Conservation (phyloP, 2,888 invertebrate species). For the Nomada lathburiana region DNA sequence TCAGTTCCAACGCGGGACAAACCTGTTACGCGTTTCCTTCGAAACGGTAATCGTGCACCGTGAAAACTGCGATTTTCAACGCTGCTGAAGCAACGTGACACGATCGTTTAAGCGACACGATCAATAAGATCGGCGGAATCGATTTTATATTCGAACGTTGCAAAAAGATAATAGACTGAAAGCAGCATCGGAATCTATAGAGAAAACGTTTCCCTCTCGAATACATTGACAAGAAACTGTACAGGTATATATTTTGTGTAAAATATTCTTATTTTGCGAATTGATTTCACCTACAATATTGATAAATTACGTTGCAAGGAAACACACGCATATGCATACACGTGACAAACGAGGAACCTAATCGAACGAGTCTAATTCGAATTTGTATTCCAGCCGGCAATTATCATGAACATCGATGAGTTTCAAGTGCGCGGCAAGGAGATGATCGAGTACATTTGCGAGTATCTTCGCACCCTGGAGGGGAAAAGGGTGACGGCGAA, state of each 20-base stretch:
- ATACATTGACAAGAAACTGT: too few relatives aligned
- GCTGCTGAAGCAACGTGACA: neutral
- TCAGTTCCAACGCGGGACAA: constrained; percentile 64
- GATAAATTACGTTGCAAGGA: constrained; percentile 50
- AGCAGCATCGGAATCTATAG: neutral
- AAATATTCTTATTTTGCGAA: neutral
- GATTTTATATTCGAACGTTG: neutral
- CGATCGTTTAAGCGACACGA: neutral
- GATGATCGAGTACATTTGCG: constrained; percentile 98
- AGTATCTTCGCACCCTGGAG: constrained; percentile 93
- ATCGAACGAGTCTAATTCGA: constrained; percentile 30
- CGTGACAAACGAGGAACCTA: neutral
- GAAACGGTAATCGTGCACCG: neutral
- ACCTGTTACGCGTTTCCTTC: constrained; percentile 58
- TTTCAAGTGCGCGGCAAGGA: constrained; percentile 95
- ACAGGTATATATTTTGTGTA: neutral
- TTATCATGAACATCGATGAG: constrained; percentile 93
- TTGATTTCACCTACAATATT: constrained; percentile 25
- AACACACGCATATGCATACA: constrained; percentile 53
- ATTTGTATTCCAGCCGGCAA: constrained; percentile 59
- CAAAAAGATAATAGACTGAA: neutral
- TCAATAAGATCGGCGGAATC: neutral
- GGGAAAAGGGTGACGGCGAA: constrained; percentile 93
- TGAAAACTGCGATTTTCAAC: neutral
- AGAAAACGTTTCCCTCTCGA: too few relatives aligned